Base-by-base conservation (phyloP, 2,888 invertebrate genomes). In the Xestia c-nigrum region DNA sequence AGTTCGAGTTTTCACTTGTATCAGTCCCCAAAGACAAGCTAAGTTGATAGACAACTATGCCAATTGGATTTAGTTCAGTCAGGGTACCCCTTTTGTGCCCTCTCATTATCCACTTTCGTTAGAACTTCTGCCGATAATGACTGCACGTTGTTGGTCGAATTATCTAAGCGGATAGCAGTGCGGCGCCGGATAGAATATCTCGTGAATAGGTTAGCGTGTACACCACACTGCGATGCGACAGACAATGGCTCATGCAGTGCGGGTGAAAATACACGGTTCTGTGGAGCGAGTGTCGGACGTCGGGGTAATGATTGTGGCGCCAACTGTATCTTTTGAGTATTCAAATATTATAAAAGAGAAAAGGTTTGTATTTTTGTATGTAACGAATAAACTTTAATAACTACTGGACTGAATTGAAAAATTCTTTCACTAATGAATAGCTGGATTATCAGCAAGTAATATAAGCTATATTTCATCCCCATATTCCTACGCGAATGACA, bases 161-260 rank as follows among this genome's bases (percentile, higher is more conserved):
- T 85, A 83, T 81, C 65, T 69, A 68, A 74, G 71, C 40, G 82
- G 71, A 57, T 78, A 71, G 81, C 73, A 55, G 46, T 47, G 80
- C 67, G 40, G 55, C 43, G 85, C 57, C 61, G 73, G 71, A 70
- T 73, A 85, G 85, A 81, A 78, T 85, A 85, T 85, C 73, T 85
- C 55, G 55, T 77, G 83, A 63, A 81, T 83, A 74, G 78, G 70
- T 73, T 84, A 75, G 24, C 68, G 80, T 75, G 43, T 64, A 64
- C 31, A 38, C 38, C 61, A 59, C 43, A 57, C 50, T 72, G 70
- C 85, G 66, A 50, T 76, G 72, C 75, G 72, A 65, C 81, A 77
- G 71, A 81, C 85, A 81, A 85, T 85, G 73, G 85, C 59, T 69
- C 43, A 47, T 65, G 76, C 70, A 52, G 63, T n/a, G 76, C 57